These are phyloP conservation scores for Hemicordylus capensis DNA, from an alignment of 2,113 vertebrate species.

Conservation along the genomic window DNA sequence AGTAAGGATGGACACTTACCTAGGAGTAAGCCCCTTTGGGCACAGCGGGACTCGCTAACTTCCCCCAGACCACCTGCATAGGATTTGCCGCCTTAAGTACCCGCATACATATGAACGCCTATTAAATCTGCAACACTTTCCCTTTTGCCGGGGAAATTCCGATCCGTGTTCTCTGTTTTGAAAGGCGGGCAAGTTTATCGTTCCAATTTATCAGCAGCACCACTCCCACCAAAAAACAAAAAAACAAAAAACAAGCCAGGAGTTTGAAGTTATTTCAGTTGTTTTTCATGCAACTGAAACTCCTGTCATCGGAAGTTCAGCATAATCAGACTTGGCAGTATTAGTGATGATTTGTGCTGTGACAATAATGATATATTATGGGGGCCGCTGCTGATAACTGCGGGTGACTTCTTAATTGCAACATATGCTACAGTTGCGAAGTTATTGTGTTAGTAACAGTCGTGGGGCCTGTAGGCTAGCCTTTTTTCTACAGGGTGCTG, in stretches of 20 bases:
- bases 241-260: too few species aligned
- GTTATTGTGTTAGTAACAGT: background rate
- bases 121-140: background rate
- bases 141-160: background rate
- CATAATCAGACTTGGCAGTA: background rate
- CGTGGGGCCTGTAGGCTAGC: background rate
- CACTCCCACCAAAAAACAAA: too few species aligned
- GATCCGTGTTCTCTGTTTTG: background rate
- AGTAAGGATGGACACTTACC: background rate
- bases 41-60: background rate
- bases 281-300: background rate
- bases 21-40: background rate
- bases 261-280: background rate
- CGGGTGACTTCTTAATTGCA: background rate
- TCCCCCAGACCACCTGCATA: background rate
- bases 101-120: too few species aligned
- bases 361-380: background rate
- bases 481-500: background rate
- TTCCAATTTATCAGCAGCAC: background rate
- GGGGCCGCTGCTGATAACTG: background rate
- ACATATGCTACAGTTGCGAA: fast-evolving
- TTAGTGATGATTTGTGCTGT: background rate
- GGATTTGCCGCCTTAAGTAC: background rate
- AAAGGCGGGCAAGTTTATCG: background rate
- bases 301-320: background rate